These are phyloP conservation scores for Sylvia atricapilla DNA, from an alignment of 2,113 vertebrate species.

Conservation along the genomic window DNA sequence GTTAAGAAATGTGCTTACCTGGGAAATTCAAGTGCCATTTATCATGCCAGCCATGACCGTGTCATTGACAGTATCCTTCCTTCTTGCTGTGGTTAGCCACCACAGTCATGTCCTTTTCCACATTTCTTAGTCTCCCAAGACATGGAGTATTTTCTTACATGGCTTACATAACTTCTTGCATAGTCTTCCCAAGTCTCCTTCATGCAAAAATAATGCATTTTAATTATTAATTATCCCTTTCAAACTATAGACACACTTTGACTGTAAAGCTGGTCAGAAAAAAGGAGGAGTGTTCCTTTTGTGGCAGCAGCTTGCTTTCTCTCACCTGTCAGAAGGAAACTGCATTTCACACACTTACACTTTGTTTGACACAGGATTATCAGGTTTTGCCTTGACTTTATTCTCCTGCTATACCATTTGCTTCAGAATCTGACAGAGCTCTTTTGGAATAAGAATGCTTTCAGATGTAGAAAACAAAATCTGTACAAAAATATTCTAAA, in stretches of 20 bases:
- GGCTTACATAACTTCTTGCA: neutral
- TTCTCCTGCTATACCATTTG: neutral
- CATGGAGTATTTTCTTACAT: neutral
- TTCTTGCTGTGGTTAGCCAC: neutral
- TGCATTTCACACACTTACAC: neutral
- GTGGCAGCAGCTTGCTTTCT: neutral
- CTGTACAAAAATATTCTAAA: neutral
- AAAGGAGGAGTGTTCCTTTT: neutral
- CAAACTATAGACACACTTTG: neutral
- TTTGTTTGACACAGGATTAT: neutral
- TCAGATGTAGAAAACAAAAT: slow-evolving; percentile 12
- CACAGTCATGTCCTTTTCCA: neutral
- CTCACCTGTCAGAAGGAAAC: neutral
- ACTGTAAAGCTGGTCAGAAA: neutral
- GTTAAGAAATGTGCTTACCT: neutral
- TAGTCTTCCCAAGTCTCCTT: neutral
- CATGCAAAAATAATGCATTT: neutral
- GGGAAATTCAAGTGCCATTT: neutral
- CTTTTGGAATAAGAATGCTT: neutral
- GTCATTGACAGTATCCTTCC: neutral
- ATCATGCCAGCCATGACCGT: neutral
- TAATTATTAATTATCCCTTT: neutral
- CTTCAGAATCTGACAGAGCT: neutral
- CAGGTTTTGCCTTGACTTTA: neutral
- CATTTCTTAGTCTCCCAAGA: neutral